Percentiles rank a stretch among this genome's conserved stretches.
Evolutionary conservation across 92 coral and sea anemone species (phyloP).

Genomic region (Parazoanthus darwini): DNA sequence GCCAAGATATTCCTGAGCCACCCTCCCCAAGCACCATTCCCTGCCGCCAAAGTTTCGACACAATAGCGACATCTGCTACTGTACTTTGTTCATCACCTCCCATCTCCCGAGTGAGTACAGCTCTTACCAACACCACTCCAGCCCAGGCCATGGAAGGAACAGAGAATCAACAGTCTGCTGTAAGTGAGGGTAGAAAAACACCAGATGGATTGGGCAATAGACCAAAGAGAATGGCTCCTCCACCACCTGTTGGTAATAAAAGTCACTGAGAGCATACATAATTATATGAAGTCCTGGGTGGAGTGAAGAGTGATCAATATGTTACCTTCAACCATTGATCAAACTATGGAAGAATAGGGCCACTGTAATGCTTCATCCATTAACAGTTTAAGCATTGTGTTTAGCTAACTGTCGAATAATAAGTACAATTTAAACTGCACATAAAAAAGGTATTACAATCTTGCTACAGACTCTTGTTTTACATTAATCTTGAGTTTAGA

Average conservation of each 20-base stretch:
- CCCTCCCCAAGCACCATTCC: slow-evolving; percentile 77
- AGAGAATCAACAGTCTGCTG: slow-evolving; percentile 60
- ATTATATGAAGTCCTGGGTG: not conserved
- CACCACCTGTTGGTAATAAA: slow-evolving; percentile 68
- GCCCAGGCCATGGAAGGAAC: slow-evolving; percentile 38
- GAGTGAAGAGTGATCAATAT: not conserved
- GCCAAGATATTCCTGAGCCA: slow-evolving; percentile 49
- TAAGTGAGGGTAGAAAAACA: slow-evolving; percentile 35
- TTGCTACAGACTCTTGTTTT: no score
- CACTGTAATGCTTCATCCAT: not conserved
- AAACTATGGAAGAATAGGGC: not conserved
- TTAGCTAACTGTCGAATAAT: no score
- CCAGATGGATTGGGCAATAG: slow-evolving; percentile 48
- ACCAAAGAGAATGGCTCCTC: slow-evolving; percentile 83
- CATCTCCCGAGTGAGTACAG: slow-evolving; percentile 54
- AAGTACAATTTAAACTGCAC: no score
- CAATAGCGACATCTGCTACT: slow-evolving; percentile 1
- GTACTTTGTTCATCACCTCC: slow-evolving; percentile 53
- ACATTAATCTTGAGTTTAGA: no score
- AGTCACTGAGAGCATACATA: not conserved
- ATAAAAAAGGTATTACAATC: no score
- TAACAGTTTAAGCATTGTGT: no score
- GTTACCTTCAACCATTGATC: not conserved
- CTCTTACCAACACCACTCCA: slow-evolving; percentile 17
- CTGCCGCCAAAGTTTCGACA: slow-evolving; percentile 45